These are phyloP conservation scores for Thunnus albacares DNA, from an alignment of 2,797 vertebrate genomes.

Conservation along the genomic window DNA sequence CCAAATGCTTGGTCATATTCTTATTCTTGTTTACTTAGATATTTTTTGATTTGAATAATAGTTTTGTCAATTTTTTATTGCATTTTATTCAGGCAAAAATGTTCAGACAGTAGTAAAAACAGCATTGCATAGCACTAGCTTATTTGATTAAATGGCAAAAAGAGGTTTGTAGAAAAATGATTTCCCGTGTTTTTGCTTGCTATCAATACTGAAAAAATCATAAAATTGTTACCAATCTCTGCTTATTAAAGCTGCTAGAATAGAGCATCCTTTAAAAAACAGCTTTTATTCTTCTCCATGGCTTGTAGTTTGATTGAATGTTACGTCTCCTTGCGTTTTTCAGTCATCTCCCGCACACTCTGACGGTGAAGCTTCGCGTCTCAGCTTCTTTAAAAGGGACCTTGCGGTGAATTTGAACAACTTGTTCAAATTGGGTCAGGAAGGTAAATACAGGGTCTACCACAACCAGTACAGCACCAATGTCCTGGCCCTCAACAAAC, in stretches of 20 bases:
- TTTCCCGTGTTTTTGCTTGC: neutral
- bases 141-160: neutral
- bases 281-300: neutral
- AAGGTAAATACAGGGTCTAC: constrained; percentile 96
- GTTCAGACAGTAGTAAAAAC: neutral
- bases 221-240: too few relatives aligned
- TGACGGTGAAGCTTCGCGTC: constrained; percentile 86
- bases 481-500: constrained; percentile 96
- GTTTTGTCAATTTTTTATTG: too few relatives aligned
- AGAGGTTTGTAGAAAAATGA: neutral
- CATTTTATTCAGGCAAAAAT: neutral
- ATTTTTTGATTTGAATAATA: too few relatives aligned
- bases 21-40: too few relatives aligned
- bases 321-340: neutral
- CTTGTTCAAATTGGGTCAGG: constrained; percentile 95
- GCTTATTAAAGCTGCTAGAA: neutral
- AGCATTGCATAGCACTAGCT: neutral
- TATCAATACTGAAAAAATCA: too few relatives aligned
- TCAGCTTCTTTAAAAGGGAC: constrained; percentile 89
- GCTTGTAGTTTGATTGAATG: neutral
- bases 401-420: constrained; percentile 88
- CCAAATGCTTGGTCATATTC: too few relatives aligned
- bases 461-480: constrained; percentile 99
- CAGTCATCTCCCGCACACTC: constrained; percentile 90
- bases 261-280: neutral